phyloP scores from a whole-genome alignment of 2,113 vertebrate species.

The Nipponia nippon region DNA sequence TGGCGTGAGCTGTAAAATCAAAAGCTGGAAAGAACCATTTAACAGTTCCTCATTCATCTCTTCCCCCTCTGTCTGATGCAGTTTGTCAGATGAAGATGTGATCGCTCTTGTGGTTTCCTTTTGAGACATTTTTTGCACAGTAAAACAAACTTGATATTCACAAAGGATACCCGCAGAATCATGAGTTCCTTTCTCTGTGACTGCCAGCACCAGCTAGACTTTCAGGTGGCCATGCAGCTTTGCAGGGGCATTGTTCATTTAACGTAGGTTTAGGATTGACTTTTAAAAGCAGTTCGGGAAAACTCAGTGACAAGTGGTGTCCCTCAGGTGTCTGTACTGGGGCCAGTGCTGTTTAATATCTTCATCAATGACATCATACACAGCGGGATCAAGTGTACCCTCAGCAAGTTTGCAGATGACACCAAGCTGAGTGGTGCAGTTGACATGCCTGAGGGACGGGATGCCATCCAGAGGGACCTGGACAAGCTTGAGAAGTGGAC shows the following conservation, averaged over 20 bases:
- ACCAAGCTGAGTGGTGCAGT: too few relatives aligned
- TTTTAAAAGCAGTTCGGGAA: neutral
- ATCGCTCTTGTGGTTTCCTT: constrained; percentile 30
- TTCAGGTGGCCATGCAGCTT: neutral
- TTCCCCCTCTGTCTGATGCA: neutral
- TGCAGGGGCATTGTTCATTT: neutral
- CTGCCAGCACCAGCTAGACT: neutral
- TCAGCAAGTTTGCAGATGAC: too few relatives aligned
- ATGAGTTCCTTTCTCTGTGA: neutral
- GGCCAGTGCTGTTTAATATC: too few relatives aligned
- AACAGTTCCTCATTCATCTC: constrained; percentile 57
- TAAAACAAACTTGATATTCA: neutral
- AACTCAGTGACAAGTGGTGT: too few relatives aligned
- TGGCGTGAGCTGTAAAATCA: neutral
- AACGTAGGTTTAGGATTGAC: neutral
- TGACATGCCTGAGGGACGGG: too few relatives aligned
- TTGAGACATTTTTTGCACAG: neutral
- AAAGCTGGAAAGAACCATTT: constrained; percentile 51
- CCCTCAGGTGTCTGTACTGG: too few relatives aligned
- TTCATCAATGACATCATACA: too few relatives aligned
- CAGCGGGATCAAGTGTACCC: too few relatives aligned
- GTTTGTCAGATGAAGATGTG: constrained; percentile 52
- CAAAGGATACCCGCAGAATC: neutral
- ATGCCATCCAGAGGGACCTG: too few relatives aligned
- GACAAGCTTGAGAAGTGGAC: too few relatives aligned